Base-by-base conservation (phyloP, 2,113 vertebrate species). In the Notothenia rossii region DNA sequence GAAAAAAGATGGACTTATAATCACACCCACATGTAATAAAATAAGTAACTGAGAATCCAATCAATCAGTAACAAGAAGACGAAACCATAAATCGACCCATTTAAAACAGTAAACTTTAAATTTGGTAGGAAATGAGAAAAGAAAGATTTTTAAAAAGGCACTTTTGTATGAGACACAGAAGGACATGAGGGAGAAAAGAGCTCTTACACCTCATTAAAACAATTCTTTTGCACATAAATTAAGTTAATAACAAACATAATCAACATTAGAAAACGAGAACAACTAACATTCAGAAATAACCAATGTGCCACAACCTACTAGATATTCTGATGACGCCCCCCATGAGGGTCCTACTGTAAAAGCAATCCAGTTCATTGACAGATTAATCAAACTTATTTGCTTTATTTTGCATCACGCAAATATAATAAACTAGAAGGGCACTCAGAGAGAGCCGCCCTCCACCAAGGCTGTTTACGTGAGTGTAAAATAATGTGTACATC, bases 201-300 rank as follows among this genome's bases (percentile, higher is more conserved):
- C 36, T 82, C 29, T 59, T 53, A 65, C 3, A 66, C 14, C 14
- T 25, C 22, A 5, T 8, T 40, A 53, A 59, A 54, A 56, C 59
- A 43, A 53, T 59, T 29, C 46, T 43, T 64, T 46, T 36, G 13
- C 17, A 79, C 22, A 84, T 81, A 87, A 79, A 86, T 85, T 80
- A 90, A 65, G 22, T 11, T 40, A 49, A 65, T 15, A 72, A 54
- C 43, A 67, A 76, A 83, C 20, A 72, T 66, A 58, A 48, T 1
- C 61, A 36, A 67, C 9, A 66, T 5, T 50, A 61, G 36, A 56
- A 83, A 77, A 86, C 49, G 73, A 72, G 50, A 29, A 43, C 55
- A 71, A 63, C 62, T 59, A 46, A 87, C 50, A 80, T 76, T 84
- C 69, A 61, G n/a, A 66, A 68, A 75, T 49, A 70, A 49, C 48